Evolutionary conservation across 2,113 vertebrate species (phyloP), one percentile per base, ranked within the genome.

Genomic region (Sphaerodactylus townsendi): DNA sequence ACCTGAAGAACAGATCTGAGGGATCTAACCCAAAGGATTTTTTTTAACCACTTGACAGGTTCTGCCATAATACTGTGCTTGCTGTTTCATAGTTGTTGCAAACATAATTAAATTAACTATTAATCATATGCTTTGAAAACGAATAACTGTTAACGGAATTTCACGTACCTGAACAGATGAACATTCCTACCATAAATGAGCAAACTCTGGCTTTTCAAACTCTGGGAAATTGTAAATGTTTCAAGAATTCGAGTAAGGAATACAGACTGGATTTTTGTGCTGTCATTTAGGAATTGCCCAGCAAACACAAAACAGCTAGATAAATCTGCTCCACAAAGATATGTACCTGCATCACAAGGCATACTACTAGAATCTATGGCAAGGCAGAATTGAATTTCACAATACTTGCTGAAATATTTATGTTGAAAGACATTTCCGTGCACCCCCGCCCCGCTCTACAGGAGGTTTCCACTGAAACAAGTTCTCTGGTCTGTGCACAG

Each of bases 311-410:
- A 28, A 39, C 66, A 25, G 10, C 44, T 21, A 35, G 41, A n/a
- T 30, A 35, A 46, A 82, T 48, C n/a, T 17, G 1, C 41, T 73
- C 14, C 11, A 21, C 17, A n/a, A 2, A 64, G 39, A 78, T 8
- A 65, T 3, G 0, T 10, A 37, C 0, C 6, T 2, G 1, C 59
- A 65, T 25, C 17, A 72, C 14, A 15, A 65, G 23, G 17, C 73
- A 4, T 5, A 33, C 41, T 2, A 15, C 0, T 0, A 25, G 30
- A 68, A 4, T 28, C 0, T 14, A 21, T 2, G 76, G 14, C 35
- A 68, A 14, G 5, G 28, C 59, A 14, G 33, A 30, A 0, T 0
- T 17, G 2, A 0, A 50, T 0, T 23, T 8, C 13, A 11, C 5
- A 19, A 23, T 69, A 9, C 2, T 74, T 74, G 35, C 3, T 71